A percentile compares a stretch with the other conserved stretches of the same genome.
phyloP scores from a whole-genome alignment of 2,797 vertebrate genomes.

The Todus mexicanus region DNA sequence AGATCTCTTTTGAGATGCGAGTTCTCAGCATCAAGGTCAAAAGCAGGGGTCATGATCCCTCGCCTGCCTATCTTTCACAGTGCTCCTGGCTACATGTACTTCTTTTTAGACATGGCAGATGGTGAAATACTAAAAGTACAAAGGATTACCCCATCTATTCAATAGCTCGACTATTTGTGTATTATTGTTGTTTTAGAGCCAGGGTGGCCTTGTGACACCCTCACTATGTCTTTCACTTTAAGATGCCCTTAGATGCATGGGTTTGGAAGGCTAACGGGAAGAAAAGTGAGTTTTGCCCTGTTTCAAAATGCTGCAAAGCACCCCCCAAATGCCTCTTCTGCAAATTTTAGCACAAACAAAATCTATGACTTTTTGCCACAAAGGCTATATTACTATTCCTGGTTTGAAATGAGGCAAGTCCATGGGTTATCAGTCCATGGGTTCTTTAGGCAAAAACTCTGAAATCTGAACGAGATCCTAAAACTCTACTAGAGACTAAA shows the following conservation, averaged over 20 bases:
- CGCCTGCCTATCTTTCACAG: slow-evolving; percentile 27
- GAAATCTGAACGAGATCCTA: background rate
- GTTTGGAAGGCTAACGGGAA: background rate
- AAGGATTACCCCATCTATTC: slow-evolving; percentile 49
- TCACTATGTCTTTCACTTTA: background rate
- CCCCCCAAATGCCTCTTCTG: background rate
- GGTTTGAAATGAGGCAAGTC: background rate
- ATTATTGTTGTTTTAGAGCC: background rate
- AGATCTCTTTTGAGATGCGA: slow-evolving; percentile 40
- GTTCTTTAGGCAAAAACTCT: background rate
- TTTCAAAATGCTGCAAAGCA: background rate
- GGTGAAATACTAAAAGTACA: slow-evolving; percentile 55
- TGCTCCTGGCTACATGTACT: slow-evolving; percentile 50
- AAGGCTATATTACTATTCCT: background rate
- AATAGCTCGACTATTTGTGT: slow-evolving; percentile 34
- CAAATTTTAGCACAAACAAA: background rate
- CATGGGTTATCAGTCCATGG: accelerated
- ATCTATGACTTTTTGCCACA: background rate
- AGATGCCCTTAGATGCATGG: background rate
- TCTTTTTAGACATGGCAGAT: slow-evolving; percentile 57
- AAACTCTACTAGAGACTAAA: background rate
- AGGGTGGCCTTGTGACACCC: background rate
- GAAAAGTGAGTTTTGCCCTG: background rate
- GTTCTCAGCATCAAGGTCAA: slow-evolving; percentile 56
- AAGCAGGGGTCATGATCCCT: slow-evolving; percentile 50